phyloP scores from a whole-genome alignment of 1,140 invertebrate genomes.

The Ceratoteleas bidentatus region DNA sequence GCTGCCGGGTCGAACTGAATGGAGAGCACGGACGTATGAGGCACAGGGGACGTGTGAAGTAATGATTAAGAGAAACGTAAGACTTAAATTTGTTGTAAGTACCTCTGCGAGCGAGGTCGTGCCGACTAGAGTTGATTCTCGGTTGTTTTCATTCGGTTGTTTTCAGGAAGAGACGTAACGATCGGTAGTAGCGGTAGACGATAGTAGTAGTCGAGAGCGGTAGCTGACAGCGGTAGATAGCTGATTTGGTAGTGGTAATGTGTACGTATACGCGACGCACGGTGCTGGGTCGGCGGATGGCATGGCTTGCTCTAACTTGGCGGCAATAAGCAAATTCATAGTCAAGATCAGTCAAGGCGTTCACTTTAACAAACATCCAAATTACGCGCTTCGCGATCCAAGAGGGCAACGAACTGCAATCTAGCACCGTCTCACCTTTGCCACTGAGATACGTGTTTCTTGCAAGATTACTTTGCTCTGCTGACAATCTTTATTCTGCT shows the following conservation, averaged over 20 bases:
- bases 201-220: constrained; percentile 73
- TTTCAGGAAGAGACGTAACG: constrained; percentile 79
- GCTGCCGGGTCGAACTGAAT: constrained; percentile 12
- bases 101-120: constrained; percentile 70
- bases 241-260: constrained; percentile 78
- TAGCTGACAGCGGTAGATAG: constrained; percentile 78
- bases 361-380: constrained; percentile 38
- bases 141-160: constrained; percentile 70
- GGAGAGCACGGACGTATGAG: constrained; percentile 20
- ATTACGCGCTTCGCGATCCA: constrained; percentile 11
- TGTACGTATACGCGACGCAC: constrained; percentile 80
- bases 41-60: constrained; percentile 51
- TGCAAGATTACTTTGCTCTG: neutral
- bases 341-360: constrained; percentile 72
- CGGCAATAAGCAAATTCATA: constrained; percentile 78
- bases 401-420: constrained; percentile 47
- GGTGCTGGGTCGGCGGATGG: constrained; percentile 78
- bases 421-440: neutral
- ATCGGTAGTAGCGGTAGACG: constrained; percentile 77
- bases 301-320: constrained; percentile 81
- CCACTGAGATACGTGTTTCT: neutral
- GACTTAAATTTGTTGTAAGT: constrained; percentile 68
- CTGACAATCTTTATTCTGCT: no score
- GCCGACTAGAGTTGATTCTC: constrained; percentile 78
- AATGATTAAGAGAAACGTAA: constrained; percentile 66